Evolutionary conservation across 1,140 invertebrate species (phyloP), one percentile per base, ranked within the genome.

Genomic region (Brachionus rubens): DNA sequence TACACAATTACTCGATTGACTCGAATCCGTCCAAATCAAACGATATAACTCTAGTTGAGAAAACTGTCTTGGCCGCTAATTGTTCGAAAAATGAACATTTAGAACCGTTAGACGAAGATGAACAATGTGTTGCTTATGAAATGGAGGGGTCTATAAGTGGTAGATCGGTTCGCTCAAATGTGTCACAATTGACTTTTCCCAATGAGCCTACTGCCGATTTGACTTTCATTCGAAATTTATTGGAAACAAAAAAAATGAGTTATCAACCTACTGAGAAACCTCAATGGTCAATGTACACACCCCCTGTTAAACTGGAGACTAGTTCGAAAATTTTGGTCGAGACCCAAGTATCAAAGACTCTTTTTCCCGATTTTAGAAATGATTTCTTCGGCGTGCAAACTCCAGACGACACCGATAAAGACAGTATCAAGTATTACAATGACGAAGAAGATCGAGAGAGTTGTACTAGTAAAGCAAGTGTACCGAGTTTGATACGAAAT

Each of bases 381-480:
- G 19, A 65, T 4, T 43, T 41, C 24, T 43, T 43, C n/a, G 12
- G 26, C 12, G 24, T 21, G 10, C 14, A 10, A 12, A n/a, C 28
- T 1, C 1, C 30, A 6, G 59, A 65, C 0, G 40, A 65, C 40
- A 65, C 16, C 0, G 59, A 65, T 40, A 6, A 26, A 24, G 59
- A 65, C 14, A 65, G 59, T 41, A 28, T 65, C 24, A 65, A 65
- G 24, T 65, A 5, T 41, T 65, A 65, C 24, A 65, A 65, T 24
- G 33, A 65, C 19, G 40, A 65, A 4, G 59, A 65, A 19, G 59
- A 65, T 41, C 14, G 19, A 6, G 36, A 65, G 3, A 65, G 59
- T 41, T 41, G 33, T 43, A 65, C 59, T 24, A 65, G 59, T 41
- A 65, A 43, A 9, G 33, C 36, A 7, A 65, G 59, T 65, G 59